Conservation (phyloP, 2,888 invertebrate species). For the Phyllotreta striolata region DNA sequence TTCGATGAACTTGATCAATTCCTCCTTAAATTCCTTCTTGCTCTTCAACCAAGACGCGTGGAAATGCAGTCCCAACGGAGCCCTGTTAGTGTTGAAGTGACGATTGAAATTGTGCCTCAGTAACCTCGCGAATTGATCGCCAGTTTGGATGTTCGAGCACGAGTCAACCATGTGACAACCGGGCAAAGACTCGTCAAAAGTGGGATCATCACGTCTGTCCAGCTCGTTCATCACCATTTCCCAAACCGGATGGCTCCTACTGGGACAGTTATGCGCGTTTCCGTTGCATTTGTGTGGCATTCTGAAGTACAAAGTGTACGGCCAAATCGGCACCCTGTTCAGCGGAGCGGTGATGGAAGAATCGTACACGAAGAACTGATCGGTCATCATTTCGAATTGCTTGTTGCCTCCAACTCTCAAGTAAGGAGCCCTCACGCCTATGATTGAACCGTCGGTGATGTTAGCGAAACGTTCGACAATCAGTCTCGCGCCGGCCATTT, state of each 20-base stretch:
- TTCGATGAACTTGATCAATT: conserved; percentile 91
- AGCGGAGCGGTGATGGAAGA: conserved; percentile 92
- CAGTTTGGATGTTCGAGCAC: conserved; percentile 90
- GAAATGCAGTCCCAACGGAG: conserved; percentile 92
- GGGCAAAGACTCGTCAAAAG: conserved; percentile 90
- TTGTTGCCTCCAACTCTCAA: conserved; percentile 91
- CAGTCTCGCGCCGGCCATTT: conserved; percentile 90
- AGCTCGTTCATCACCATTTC: conserved; percentile 97
- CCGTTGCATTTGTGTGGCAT: conserved; percentile 97
- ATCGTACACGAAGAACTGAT: conserved; percentile 94
- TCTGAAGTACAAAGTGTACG: conserved; percentile 95
- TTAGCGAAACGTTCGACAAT: conserved; percentile 90
- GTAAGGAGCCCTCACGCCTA: conserved; percentile 88
- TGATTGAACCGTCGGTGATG: conserved; percentile 90
- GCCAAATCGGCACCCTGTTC: conserved; percentile 93
- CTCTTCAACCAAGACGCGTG: conserved; percentile 95
- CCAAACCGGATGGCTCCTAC: conserved; percentile 91
- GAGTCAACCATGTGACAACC: conserved; percentile 96
- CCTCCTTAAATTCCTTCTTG: conserved; percentile 91
- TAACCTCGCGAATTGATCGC: conserved; percentile 89
- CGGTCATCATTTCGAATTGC: conserved; percentile 97
- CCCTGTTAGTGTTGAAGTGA: conserved; percentile 91
- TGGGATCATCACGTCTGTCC: conserved; percentile 91
- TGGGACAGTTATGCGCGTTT: conserved; percentile 92
- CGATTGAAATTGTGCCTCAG: conserved; percentile 94